Conservation (phyloP, 2,888 invertebrate species). For the Phorcus lineatus region DNA sequence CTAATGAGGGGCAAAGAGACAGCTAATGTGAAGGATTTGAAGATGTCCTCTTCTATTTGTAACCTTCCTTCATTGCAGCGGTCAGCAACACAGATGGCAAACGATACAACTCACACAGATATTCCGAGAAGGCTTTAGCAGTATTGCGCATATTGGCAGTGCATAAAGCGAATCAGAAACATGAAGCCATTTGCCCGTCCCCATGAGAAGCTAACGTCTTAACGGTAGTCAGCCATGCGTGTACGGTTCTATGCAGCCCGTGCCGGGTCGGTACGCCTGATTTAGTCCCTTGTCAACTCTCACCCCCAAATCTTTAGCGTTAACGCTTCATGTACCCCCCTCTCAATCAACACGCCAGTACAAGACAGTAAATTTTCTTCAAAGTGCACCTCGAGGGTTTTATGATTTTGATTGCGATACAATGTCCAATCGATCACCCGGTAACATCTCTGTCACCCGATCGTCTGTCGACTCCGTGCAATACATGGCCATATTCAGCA, state of each 20-base stretch:
- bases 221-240: background rate
- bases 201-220: background rate
- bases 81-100: background rate
- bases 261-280: slow-evolving; percentile 8
- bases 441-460: too few species aligned
- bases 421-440: background rate
- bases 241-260: background rate
- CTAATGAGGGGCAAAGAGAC: background rate
- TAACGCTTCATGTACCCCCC: background rate
- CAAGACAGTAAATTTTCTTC: slow-evolving; percentile 10
- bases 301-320: background rate
- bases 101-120: background rate
- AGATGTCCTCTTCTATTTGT: too few species aligned
- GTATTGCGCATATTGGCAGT: too few species aligned
- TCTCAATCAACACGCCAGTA: background rate
- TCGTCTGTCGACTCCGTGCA: too few species aligned
- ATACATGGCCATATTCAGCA: too few species aligned
- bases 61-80: background rate
- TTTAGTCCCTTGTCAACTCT: background rate
- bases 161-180: too few species aligned
- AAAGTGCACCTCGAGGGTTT: background rate
- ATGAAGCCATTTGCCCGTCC: background rate
- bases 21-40: background rate
- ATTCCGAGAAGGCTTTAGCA: too few species aligned
- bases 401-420: background rate